Conservation (phyloP, 2,797 vertebrate genomes). For the Channa striata region DNA sequence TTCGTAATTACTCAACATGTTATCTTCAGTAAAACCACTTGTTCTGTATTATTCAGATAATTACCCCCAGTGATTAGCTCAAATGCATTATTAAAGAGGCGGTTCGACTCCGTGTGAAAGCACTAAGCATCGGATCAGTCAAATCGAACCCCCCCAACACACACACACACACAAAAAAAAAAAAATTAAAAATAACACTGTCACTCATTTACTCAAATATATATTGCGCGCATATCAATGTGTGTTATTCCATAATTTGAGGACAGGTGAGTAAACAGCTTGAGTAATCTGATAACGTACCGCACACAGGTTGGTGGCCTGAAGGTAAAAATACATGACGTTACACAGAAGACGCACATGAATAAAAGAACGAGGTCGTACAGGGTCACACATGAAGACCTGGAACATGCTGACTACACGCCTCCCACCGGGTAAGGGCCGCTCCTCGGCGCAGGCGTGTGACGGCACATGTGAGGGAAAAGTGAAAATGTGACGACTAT, state of each 20-base stretch:
- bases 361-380: constrained; percentile 18
- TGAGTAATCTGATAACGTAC: constrained; percentile 11
- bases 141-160: too few relatives aligned
- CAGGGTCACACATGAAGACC: constrained; percentile 2
- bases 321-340: constrained; percentile 3
- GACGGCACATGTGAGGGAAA: constrained; percentile 47
- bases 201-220: neutral
- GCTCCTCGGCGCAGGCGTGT: constrained; percentile 11
- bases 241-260: constrained; percentile 1
- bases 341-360: constrained; percentile 4
- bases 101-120: constrained; percentile 28
- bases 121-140: constrained; percentile 15
- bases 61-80: constrained; percentile 51
- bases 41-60: constrained; percentile 51
- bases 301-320: constrained; percentile 1
- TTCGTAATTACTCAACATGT: constrained; percentile 49
- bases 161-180: too few relatives aligned
- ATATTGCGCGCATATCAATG: too few relatives aligned
- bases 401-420: constrained; percentile 4
- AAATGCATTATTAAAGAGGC: constrained; percentile 52
- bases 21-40: constrained; percentile 47
- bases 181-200: too few relatives aligned
- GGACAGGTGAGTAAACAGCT: neutral
- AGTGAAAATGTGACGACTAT: constrained; percentile 65
- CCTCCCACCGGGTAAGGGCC: constrained; percentile 7